Conservation (phyloP, 2,113 vertebrate species). For the Odobenus rosmarus region DNA sequence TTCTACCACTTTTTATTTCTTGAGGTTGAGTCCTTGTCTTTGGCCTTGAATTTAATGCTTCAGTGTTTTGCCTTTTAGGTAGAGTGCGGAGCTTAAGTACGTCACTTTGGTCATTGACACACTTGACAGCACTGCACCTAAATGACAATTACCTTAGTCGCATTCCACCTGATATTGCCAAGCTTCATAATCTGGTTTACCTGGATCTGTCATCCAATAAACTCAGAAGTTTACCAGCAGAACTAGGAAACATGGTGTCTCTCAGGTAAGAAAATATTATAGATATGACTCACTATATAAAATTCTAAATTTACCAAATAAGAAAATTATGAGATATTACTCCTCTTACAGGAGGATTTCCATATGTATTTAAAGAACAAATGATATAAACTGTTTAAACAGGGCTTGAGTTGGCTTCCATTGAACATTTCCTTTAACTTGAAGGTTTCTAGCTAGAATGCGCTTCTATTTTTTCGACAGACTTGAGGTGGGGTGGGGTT, state of each 20-base stretch:
- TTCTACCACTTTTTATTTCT: conserved; percentile 7
- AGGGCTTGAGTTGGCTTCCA: neutral
- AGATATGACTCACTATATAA: conserved; percentile 23
- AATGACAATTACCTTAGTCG: conserved; percentile 98
- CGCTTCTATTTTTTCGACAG: neutral
- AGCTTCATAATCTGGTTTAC: conserved; percentile 98
- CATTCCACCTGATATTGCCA: conserved; percentile 98
- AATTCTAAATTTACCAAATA: conserved; percentile 50
- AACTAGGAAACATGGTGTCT: conserved; percentile 99
- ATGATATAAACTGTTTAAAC: neutral
- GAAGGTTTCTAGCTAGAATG: neutral
- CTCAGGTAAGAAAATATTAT: conserved; percentile 92
- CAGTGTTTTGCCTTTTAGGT: conserved; percentile 86
- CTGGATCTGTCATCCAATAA: conserved; percentile 99
- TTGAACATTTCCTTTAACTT: neutral
- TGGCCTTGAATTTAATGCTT: conserved; percentile 28
- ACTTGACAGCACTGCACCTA: conserved; percentile 98
- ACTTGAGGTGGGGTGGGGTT: neutral
- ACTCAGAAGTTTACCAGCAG: conserved; percentile 99
- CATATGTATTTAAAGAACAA: conserved; percentile 11
- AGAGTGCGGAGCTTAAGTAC: conserved; percentile 96
- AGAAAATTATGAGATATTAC: neutral
- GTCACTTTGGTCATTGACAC: conserved; percentile 97
- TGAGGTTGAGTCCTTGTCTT: neutral
- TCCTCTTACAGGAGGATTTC: conserved; percentile 20